Base-by-base conservation (phyloP, 2,888 invertebrate species). In the Gymnosoma rotundatum region DNA sequence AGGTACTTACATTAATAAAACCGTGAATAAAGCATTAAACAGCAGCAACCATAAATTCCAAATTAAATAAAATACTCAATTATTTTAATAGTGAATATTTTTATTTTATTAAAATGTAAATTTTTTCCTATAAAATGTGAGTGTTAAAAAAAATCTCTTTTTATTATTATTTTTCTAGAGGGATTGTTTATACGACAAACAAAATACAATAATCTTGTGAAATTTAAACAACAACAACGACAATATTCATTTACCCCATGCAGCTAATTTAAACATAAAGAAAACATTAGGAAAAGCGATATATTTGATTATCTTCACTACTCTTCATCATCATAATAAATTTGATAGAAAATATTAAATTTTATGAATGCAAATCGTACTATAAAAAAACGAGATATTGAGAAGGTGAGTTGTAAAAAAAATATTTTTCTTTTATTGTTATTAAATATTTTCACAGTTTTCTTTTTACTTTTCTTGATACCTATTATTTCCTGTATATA, bases 401-500 rank as follows among this genome's bases (percentile, higher is more conserved):
- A 73, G 60, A 79, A 79, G 79, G 79, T 79, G 45, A 79, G 79
- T 73, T 56, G 14, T 42, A 67, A 58, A 32, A 60, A 25, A 18
- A 14, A 12, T 10, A 2, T 42, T 45, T 74, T 50, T 21, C 9
- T 16, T 7, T 12, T 64, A 54, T 18, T 14, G 20, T 10, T 74
- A 25, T 73, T 54, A 50, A 20, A 20, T n/a, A 42, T 20, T 21
- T 48, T 7, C 21, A 56, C 18, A 75, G 60, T 70, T 72, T 70
- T 81, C 56, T 52, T 58, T 45, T 42, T 12, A 42, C 12, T 78
- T 56, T 18, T 54, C n/a, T 83, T 48, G 58, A 25, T 25, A 25
- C 38, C 4, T 12, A 0, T 12, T 63, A 79, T 83, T 83, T 79
- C 66, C 79, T 79, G 79, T 79, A 75, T 42, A 60, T n/a, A 60